Evolutionary conservation across 2,797 vertebrate genomes (phyloP), one percentile per base, ranked within the genome.

Genomic region (Anas acuta): DNA sequence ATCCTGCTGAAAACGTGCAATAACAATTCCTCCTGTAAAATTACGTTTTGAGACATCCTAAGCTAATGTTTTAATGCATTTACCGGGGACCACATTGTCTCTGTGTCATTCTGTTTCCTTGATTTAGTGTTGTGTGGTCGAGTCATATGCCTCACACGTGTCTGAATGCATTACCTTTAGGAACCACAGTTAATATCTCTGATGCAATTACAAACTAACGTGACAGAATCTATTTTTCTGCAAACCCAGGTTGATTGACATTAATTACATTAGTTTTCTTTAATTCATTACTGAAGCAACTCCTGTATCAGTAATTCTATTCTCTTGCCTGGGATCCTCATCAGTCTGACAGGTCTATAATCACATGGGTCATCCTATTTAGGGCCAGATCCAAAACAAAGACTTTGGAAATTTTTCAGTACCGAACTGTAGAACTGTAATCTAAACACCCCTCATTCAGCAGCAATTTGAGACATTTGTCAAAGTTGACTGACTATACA

Each of bases 201-300:
- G 64, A 94, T 93, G 64, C 60, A 93, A 90, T 96, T 94, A 94
- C 67, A 94, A 92, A 80, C 62, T 71, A 86, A 56, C 23, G 70
- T 79, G 77, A 76, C 88, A 90, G 60, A 94, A 92, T 77, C 32
- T 74, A 89, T 94, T 84, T 53, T 92, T 73, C 77, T 94, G 69
- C 65, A 89, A 95, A 83, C 6, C 35, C 80, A 33, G 12, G 72
- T 0, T 92, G 64, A 94, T 23, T 89, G 26, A 61, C 84, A 93
- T 87, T 92, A 92, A 94, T 84, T 87, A 79, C 6, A 1, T 90
- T 73, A 64, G 45, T 78, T 87, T 83, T 79, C 64, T 87, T 87
- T 49, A 60, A 93, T 89, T 90, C 39, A 53, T 93, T 95, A 82
- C 62, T 71, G 64, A 87, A 93, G 47, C 56, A 94, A 87, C 74